Percentiles rank a stretch among this genome's conserved stretches.
Conservation (phyloP, 64 coral and sea anemone genomes). For the Catalaphyllia jardinei region DNA sequence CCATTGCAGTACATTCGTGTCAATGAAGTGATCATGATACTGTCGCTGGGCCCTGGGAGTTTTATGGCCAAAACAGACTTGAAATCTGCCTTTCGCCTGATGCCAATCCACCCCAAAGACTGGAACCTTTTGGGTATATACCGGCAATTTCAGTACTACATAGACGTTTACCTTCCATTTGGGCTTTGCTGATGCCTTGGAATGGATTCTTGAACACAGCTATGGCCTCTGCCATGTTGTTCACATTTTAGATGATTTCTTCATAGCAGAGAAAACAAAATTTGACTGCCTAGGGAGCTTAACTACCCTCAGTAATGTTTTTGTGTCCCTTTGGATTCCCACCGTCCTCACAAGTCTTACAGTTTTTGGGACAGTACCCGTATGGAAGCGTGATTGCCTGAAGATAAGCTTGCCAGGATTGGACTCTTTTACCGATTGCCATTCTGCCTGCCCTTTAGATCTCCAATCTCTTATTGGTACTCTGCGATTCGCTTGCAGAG, state of each 20-base stretch:
- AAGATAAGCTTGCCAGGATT: background rate
- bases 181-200: too few relatives aligned
- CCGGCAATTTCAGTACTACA: too few relatives aligned
- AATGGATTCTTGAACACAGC: too few relatives aligned
- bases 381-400: background rate
- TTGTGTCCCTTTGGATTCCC: background rate
- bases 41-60: too few relatives aligned
- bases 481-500: background rate
- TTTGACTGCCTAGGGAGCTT: background rate
- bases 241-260: constrained; percentile 24
- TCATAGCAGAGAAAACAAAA: background rate
- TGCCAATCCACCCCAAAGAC: too few relatives aligned
- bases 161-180: too few relatives aligned
- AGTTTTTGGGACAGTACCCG: background rate
- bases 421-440: too few relatives aligned
- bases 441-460: background rate
- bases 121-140: too few relatives aligned
- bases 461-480: background rate
- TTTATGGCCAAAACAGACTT: too few relatives aligned
- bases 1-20: too few relatives aligned
- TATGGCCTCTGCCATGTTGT: background rate
- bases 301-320: background rate
- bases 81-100: too few relatives aligned
- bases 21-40: too few relatives aligned
- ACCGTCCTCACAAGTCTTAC: background rate